Evolutionary conservation across 2,888 invertebrate genomes (phyloP).

Genomic region (Cyrtodaria siliqua): DNA sequence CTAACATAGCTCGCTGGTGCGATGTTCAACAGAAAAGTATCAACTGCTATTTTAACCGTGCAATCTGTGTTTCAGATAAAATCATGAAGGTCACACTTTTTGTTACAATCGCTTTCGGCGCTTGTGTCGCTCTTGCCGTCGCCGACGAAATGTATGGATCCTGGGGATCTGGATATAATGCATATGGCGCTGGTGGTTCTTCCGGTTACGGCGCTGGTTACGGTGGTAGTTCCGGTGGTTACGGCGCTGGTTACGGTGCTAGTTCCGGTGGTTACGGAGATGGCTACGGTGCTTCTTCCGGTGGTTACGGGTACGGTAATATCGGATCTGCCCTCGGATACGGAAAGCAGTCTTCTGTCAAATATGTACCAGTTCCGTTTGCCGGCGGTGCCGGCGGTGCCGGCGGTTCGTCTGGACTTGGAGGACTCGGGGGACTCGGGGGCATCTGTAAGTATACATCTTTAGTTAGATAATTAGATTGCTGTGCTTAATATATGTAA

Average conservation of each 20-base stretch:
- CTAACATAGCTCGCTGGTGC: too few species aligned
- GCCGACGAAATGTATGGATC: slow-evolving; percentile 37
- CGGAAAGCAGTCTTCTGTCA: not conserved
- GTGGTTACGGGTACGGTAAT: too few species aligned
- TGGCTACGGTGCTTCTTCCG: not conserved
- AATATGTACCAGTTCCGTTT: not conserved
- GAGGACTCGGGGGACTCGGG: too few species aligned
- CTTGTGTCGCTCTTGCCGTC: slow-evolving; percentile 30
- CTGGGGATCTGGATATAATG: slow-evolving; percentile 16
- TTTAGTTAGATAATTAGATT: too few species aligned
- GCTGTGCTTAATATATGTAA: too few species aligned
- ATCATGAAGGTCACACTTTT: slow-evolving; percentile 38
- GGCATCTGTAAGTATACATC: slow-evolving; percentile 14
- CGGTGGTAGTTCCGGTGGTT: too few species aligned
- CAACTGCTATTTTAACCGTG: too few species aligned
- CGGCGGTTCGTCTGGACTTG: not conserved
- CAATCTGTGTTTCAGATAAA: not conserved
- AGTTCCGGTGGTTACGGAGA: too few species aligned
- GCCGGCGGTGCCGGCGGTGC: not conserved
- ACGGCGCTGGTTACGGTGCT: slow-evolving; percentile 2
- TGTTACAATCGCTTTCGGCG: slow-evolving; percentile 26
- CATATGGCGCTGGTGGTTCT: not conserved
- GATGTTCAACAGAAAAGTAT: too few species aligned
- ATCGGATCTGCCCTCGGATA: not conserved
- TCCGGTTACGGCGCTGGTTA: too few species aligned